A percentile compares a stretch with the other conserved stretches of the same genome.
These are phyloP conservation scores for Ovis aries DNA, from an alignment of 2,113 vertebrate species.

Conservation along the genomic window ARS-UI_Ramb_v3.0 NC_056058.1:89187001-89187500, in stretches of 20 bases:
- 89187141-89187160: neutral
- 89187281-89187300: neutral
- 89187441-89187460: neutral
- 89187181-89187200: neutral
- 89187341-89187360: neutral
- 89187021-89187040: neutral
- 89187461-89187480: neutral
- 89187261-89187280: neutral
- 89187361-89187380: neutral
- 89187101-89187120: neutral
- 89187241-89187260: neutral
- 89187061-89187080: neutral
- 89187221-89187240: neutral
- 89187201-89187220: neutral
- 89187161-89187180: neutral
- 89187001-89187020: neutral
- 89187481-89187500: neutral
- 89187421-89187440: neutral
- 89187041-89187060: constrained; percentile 29
- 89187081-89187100: constrained; percentile 32
- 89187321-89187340: neutral
- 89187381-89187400: neutral
- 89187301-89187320: neutral
- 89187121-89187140: neutral
- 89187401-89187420: neutral